Conservation (phyloP, 2,888 invertebrate genomes). For the Orthosia cruda region DNA sequence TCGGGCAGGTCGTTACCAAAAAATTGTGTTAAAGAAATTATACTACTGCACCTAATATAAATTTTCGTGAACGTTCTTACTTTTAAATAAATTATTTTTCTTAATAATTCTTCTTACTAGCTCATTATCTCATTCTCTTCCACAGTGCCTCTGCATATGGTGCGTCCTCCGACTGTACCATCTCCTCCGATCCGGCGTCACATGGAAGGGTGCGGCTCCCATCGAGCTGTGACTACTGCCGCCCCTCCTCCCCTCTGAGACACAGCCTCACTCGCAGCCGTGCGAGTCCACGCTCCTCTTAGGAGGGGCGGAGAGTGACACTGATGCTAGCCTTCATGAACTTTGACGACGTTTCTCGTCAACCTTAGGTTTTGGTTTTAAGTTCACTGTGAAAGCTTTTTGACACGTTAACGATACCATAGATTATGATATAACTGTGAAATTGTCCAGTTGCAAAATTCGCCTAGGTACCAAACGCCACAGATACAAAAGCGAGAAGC, state of each 20-base stretch:
- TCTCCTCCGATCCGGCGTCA: constrained; percentile 94
- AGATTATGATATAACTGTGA: too few relatives aligned
- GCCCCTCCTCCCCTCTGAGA: constrained; percentile 75
- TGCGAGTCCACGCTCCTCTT: constrained; percentile 88
- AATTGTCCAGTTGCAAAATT: neutral
- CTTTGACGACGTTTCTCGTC: constrained; percentile 78
- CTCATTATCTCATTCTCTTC: constrained; percentile 5
- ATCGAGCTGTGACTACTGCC: constrained; percentile 91
- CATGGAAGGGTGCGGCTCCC: constrained; percentile 94
- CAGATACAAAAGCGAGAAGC: neutral
- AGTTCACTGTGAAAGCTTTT: constrained; percentile 40
- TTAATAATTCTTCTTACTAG: too few relatives aligned
- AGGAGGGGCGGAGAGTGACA: constrained; percentile 88
- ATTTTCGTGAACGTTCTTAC: too few relatives aligned
- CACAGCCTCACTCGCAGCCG: constrained; percentile 74
- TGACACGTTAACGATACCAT: constrained; percentile 6
- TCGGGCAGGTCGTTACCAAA: too few relatives aligned
- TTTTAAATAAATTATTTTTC: too few relatives aligned
- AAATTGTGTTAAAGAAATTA: too few relatives aligned
- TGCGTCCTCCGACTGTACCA: constrained; percentile 94
- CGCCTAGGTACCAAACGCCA: neutral
- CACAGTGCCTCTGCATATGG: constrained; percentile 94
- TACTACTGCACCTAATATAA: too few relatives aligned
- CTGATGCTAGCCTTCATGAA: constrained; percentile 89
- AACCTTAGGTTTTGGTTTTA: constrained; percentile 13